Evolutionary conservation across 2,797 vertebrate species (phyloP).

Genomic region (Ataeniobius toweri): DNA sequence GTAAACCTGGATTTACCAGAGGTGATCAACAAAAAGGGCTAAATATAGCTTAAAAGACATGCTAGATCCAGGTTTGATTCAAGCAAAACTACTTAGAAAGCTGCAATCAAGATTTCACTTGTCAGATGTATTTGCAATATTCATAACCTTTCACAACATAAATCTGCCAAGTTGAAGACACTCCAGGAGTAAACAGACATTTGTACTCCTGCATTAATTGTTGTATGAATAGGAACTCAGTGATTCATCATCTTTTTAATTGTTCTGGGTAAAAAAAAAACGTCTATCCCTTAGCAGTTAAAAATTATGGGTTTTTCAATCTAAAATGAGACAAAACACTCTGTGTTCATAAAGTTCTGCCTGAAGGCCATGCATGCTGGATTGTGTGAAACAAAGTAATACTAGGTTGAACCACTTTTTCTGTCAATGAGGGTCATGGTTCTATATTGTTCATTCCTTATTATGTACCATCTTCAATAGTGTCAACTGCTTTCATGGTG

Average conservation of each 20-base stretch:
- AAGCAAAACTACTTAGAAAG: background rate
- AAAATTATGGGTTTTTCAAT: slow-evolving; percentile 9
- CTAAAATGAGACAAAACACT: slow-evolving; percentile 2
- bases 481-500: background rate
- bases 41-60: slow-evolving; percentile 1
- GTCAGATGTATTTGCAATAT: slow-evolving; percentile 2
- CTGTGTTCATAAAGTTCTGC: slow-evolving; percentile 8
- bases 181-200: slow-evolving; percentile 6
- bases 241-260: slow-evolving; percentile 17
- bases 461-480: slow-evolving; percentile 7
- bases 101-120: background rate
- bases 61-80: no score
- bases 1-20: slow-evolving; percentile 25
- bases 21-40: slow-evolving; percentile 11
- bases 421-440: background rate
- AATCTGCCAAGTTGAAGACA: slow-evolving; percentile 5
- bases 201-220: background rate
- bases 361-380: background rate
- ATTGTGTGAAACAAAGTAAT: slow-evolving; percentile 9
- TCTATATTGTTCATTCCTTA: slow-evolving; percentile 4
- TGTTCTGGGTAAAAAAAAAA: background rate
- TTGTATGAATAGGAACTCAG: slow-evolving; percentile 23
- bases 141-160: slow-evolving; percentile 32
- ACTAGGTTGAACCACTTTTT: slow-evolving; percentile 9
- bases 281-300: background rate